Evolutionary conservation across 2,113 vertebrate genomes (phyloP), one percentile per base, ranked within the genome.

Genomic region (Ophiodon elongatus): DNA sequence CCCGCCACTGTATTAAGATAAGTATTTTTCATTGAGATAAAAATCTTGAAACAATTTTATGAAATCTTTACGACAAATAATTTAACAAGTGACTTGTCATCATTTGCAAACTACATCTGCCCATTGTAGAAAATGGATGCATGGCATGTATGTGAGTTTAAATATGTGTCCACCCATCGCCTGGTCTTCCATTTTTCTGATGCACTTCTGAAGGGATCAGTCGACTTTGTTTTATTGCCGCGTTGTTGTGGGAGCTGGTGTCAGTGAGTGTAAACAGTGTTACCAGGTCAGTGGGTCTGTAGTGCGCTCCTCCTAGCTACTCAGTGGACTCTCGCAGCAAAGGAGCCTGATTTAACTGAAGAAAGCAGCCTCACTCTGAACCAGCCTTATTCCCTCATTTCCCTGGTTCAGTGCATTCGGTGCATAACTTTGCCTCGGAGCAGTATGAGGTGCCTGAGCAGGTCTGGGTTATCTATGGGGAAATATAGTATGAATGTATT

Each of bases 231-330:
- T 84, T 85, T 79, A 74, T 75, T 83, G 75, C 43, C 47, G 66
- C 70, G 45, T 81, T 89, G 64, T 81, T 88, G 73, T 77, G 82
- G 45, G 47, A 50, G 62, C 39, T 79, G 66, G 67, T 60, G 78
- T 79, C 3, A 56, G 68, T 74, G 79, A 82, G 68, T 76, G 64
- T 41, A 27, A 59, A 54, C 45, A 67, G 33, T 29, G 70, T 90
- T 83, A 90, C 65, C 79, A 87, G 92, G 91, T 91, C 89, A 90
- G 85, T 88, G 80, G 82, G 83, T 87, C 73, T 87, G 64, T 60
- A 60, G 78, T 77, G 64, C 37, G 21, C 35, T 83, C 74, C 71
- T 84, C 50, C 11, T 23, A 8, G 27, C 31, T 31, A 56, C 73
- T 75, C 50, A 39, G 54, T 8, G 15, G 65, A 68, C 63, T 82